These are phyloP conservation scores for Hyperoodon ampullatus DNA, from an alignment of 2,113 vertebrate species.

Conservation along the genomic window DNA sequence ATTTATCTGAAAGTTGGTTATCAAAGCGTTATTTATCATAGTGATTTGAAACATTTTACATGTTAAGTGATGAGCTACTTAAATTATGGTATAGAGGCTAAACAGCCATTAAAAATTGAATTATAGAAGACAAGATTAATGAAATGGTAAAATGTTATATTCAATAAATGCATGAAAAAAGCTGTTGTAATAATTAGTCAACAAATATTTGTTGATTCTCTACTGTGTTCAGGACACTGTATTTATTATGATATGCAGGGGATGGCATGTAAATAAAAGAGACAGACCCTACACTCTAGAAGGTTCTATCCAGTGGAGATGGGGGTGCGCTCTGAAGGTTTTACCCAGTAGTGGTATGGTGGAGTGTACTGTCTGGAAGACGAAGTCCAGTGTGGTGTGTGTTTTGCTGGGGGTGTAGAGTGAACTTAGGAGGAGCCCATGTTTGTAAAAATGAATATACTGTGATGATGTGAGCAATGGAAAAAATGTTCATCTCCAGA, in stretches of 20 bases:
- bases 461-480: background rate
- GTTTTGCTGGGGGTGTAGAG: background rate
- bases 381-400: background rate
- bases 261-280: background rate
- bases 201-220: background rate
- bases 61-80: conserved; percentile 21
- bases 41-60: conserved; percentile 43
- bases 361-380: background rate
- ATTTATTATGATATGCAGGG: background rate
- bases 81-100: conserved; percentile 23
- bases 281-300: background rate
- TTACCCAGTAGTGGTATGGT: background rate
- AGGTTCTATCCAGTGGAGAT: background rate
- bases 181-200: background rate
- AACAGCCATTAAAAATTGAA: conserved; percentile 30
- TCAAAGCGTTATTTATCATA: conserved; percentile 15
- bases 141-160: conserved; percentile 19
- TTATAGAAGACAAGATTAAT: conserved; percentile 40
- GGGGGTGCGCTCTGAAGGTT: background rate
- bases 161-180: conserved; percentile 12
- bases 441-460: background rate
- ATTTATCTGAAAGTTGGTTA: background rate
- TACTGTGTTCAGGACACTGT: background rate
- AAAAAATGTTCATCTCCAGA: background rate
- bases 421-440: background rate